Evolutionary conservation across 2,888 invertebrate species (phyloP).

Genomic region (Hetaerina titia): DNA sequence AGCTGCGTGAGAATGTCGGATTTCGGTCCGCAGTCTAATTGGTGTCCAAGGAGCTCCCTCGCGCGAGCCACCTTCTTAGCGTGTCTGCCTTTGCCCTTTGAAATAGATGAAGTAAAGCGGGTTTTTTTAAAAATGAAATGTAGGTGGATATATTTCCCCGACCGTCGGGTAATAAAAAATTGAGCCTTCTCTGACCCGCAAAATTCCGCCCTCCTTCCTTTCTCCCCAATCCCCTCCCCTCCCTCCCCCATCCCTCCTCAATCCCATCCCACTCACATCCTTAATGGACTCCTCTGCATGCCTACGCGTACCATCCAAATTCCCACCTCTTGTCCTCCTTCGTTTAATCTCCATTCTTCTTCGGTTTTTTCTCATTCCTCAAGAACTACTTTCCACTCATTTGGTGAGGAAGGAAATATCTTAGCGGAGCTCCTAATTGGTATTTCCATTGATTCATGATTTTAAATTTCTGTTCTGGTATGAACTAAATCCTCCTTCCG

Average conservation of each 20-base stretch:
- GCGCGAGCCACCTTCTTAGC: neutral
- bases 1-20: too few species aligned
- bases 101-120: neutral
- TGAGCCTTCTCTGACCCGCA: slow-evolving; percentile 25
- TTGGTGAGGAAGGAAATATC: neutral
- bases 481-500: neutral
- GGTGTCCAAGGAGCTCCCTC: too few species aligned
- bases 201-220: neutral
- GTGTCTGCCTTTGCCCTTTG: neutral
- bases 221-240: neutral
- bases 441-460: slow-evolving; percentile 27
- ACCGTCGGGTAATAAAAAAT: slow-evolving; percentile 14
- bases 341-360: slow-evolving; percentile 9
- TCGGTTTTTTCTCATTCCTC: neutral
- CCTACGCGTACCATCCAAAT: slow-evolving; percentile 49
- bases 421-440: neutral
- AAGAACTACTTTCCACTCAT: neutral
- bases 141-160: neutral
- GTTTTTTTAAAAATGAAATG: slow-evolving; percentile 24
- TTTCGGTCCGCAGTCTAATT: too few species aligned
- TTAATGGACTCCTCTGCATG: slow-evolving; percentile 31
- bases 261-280: neutral
- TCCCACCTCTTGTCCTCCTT: slow-evolving; percentile 33
- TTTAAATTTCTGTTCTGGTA: neutral
- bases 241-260: neutral